A percentile compares a stretch with the other conserved stretches of the same genome.
These are phyloP conservation scores for Argyrosomus regius DNA, from an alignment of 2,797 vertebrate species.

Conservation along the genomic window DNA sequence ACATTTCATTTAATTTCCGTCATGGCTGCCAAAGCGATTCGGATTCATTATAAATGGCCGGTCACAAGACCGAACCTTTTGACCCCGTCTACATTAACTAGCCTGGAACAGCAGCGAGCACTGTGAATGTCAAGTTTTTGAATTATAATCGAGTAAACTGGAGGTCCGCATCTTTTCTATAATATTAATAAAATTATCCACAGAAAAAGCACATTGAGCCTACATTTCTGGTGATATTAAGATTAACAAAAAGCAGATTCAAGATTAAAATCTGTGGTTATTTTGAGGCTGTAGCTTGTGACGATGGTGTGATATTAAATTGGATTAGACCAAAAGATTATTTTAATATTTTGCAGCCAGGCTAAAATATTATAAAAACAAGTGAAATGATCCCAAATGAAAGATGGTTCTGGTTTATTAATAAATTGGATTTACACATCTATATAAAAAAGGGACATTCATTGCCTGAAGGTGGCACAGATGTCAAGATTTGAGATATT, in stretches of 20 bases:
- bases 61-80: slow-evolving; percentile 36
- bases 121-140: background rate
- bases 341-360: background rate
- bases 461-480: background rate
- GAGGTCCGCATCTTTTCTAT: background rate
- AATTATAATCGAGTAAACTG: background rate
- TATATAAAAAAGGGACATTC: background rate
- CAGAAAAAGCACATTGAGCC: background rate
- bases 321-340: background rate
- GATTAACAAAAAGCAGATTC: background rate
- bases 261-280: background rate
- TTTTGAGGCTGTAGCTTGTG: slow-evolving; percentile 1
- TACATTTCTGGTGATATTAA: background rate
- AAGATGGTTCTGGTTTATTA: too few relatives aligned
- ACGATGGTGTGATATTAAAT: background rate
- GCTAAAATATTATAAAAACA: background rate
- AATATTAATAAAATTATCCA: background rate
- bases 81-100: slow-evolving; percentile 16
- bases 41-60: slow-evolving; percentile 27
- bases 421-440: too few relatives aligned
- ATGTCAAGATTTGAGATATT: background rate
- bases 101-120: background rate
- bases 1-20: slow-evolving; percentile 43
- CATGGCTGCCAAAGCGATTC: slow-evolving; percentile 22
- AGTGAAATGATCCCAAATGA: background rate